These are phyloP conservation scores for Drosophila meridionalis DNA, from an alignment of 2,888 invertebrate species.

Conservation along the genomic window DNA sequence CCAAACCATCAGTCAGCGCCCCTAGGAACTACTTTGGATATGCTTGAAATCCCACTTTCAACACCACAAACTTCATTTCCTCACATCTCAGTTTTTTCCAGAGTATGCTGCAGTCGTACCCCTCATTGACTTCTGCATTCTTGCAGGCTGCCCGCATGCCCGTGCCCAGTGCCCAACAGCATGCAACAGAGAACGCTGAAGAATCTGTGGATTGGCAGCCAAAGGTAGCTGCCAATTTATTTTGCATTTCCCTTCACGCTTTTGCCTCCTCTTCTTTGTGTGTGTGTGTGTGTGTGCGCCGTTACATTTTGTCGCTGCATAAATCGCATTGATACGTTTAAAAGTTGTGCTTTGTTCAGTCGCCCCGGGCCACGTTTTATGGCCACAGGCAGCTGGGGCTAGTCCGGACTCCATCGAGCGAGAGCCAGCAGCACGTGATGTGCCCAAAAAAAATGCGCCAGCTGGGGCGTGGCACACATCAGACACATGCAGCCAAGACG, in stretches of 20 bases:
- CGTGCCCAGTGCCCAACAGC: slow-evolving; percentile 39
- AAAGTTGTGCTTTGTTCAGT: slow-evolving; percentile 59
- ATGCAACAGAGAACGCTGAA: slow-evolving; percentile 57
- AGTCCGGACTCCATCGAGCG: slow-evolving; percentile 39
- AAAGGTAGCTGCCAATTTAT: slow-evolving; percentile 79
- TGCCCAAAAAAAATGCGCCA: slow-evolving; percentile 56
- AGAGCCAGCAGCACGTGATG: slow-evolving; percentile 51
- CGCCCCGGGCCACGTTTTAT: slow-evolving; percentile 54
- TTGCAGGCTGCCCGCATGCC: background rate
- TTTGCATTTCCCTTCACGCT: slow-evolving; percentile 65
- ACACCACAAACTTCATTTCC: too few relatives aligned
- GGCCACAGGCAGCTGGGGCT: slow-evolving; percentile 51
- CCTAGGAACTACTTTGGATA: background rate
- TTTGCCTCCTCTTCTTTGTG: slow-evolving; percentile 21
- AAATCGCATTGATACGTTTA: slow-evolving; percentile 77
- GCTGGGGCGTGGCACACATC: slow-evolving; percentile 55
- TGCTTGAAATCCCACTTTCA: background rate
- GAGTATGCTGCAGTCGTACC: background rate
- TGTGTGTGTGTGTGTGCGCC: slow-evolving; percentile 18
- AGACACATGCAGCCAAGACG: slow-evolving; percentile 63
- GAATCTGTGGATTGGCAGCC: slow-evolving; percentile 44
- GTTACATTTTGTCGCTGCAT: slow-evolving; percentile 69
- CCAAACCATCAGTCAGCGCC: too few relatives aligned
- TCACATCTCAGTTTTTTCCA: background rate
- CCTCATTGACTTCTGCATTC: background rate